Evolutionary conservation across 2,888 invertebrate genomes (phyloP).

Genomic region (Caenorhabditis macrosperma): DNA sequence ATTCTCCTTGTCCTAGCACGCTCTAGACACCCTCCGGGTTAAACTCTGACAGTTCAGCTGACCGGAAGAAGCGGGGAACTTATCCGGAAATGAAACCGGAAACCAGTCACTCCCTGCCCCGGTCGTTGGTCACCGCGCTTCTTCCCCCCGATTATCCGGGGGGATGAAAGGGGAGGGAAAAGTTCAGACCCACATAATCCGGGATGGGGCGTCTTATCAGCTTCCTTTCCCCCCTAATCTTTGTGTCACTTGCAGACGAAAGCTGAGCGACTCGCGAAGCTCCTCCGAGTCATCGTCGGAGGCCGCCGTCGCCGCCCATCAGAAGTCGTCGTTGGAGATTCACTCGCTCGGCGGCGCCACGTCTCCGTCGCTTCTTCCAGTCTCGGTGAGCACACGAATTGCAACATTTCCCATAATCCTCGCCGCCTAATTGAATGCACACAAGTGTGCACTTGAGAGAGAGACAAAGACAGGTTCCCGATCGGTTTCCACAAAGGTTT

Average conservation of each 20-base stretch:
- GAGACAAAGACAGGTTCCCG: neutral
- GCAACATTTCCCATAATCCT: too few relatives aligned
- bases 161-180: too few relatives aligned
- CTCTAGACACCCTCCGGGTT: too few relatives aligned
- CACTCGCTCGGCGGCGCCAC: constrained; percentile 37
- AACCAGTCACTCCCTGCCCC: too few relatives aligned
- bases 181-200: neutral
- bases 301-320: neutral
- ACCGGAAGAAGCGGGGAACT: neutral
- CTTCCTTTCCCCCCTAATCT: neutral
- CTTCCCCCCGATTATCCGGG: too few relatives aligned
- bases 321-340: constrained; percentile 45
- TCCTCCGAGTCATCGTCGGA: constrained; percentile 44
- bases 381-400: constrained; percentile 31
- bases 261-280: constrained; percentile 47
- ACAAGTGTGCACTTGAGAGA: constrained; percentile 10
- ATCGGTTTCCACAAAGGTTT: neutral
- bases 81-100: too few relatives aligned
- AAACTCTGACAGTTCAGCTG: neutral
- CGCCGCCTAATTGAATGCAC: constrained; percentile 27
- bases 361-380: constrained; percentile 44
- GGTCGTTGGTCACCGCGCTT: too few relatives aligned
- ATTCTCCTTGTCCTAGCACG: too few relatives aligned
- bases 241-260: constrained; percentile 36
- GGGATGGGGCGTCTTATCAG: too few relatives aligned